Base-by-base conservation (phyloP, 2,888 invertebrate genomes). In the Oligia fasciuncula region DNA sequence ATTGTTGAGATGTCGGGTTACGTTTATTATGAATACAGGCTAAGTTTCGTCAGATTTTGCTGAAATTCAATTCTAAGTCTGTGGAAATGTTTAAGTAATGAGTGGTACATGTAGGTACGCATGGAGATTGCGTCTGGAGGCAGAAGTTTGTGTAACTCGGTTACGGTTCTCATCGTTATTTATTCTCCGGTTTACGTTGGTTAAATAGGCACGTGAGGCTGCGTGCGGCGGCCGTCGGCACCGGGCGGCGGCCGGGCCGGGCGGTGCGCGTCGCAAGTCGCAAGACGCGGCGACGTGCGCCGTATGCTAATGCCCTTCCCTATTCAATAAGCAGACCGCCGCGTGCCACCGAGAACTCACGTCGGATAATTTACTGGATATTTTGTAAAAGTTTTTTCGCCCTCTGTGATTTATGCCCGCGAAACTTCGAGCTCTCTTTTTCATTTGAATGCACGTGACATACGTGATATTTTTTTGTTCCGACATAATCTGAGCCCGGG, bases 311-410 rank as follows among this genome's bases (percentile, higher is more conserved):
- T 96, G 92, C 91, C 90, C 89, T 92, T 93, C 94, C 95, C 96
- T 96, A 96, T 97, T 97, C 97, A 97, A 97, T 97, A 97, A 96
- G 96, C 96, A 95, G 96, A 95, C 96, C 96, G 94, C 95, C 95
- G 94, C 96, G 96, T 95, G 96, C 96, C 95, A 94, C 94, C 94
- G 94, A 96, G 95, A 96, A 96, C 95, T 96, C 97, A 96, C 96
- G 96, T 96, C 96, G 96, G 96, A 96, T 96, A 97, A 96, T 97
- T 96, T 96, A 96, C 97, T 96, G 96, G 96, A 96, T 96, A 97
- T 96, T 96, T 96, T 96, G 97, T 96, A 96, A 96, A 96, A 97
- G 94, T 97, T 96, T 96, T 96, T 96, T 96, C 95, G 94, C 95
- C 96, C 94, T 95, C 96, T 94, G 96, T 96, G 96, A 97, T 97